Percentiles rank a stretch among this genome's conserved stretches.
Conservation (phyloP, 2,113 vertebrate genomes). For the Alosa alosa region DNA sequence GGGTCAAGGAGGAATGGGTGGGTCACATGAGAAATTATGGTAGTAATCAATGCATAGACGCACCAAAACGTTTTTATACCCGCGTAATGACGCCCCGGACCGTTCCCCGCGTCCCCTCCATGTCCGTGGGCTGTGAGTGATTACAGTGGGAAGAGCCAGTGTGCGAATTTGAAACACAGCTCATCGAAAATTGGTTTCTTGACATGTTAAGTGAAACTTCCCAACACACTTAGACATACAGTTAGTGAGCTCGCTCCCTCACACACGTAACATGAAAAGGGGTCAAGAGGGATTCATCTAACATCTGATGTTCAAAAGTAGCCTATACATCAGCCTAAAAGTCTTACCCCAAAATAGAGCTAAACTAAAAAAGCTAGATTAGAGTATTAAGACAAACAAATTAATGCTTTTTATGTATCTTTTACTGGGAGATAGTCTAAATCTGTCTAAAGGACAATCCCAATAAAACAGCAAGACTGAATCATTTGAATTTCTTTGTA, state of each 20-base stretch:
- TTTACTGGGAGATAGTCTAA: too few relatives aligned
- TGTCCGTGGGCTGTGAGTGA: neutral
- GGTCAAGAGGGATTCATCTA: too few relatives aligned
- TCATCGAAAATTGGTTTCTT: neutral
- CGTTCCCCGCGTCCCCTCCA: neutral
- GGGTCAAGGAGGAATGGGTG: slow-evolving; percentile 26
- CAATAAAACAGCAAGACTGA: neutral
- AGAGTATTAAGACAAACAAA: too few relatives aligned
- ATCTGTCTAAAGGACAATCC: neutral
- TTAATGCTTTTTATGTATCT: too few relatives aligned
- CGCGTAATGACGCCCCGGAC: neutral
- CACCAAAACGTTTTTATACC: neutral
- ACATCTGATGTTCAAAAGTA: too few relatives aligned
- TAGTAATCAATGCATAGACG: neutral
- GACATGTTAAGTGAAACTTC: neutral
- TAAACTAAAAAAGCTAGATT: too few relatives aligned
- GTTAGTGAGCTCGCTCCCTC: neutral
- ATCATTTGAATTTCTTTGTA: neutral
- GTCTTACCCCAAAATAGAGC: too few relatives aligned
- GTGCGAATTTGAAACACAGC: neutral
- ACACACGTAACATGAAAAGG: too few relatives aligned
- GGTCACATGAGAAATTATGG: slow-evolving; percentile 7
- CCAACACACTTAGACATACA: neutral
- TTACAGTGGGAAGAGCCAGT: neutral
- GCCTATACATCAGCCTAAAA: too few relatives aligned